phyloP scores from a whole-genome alignment of 2,113 vertebrate genomes.

The Xiphophorus hellerii region DNA sequence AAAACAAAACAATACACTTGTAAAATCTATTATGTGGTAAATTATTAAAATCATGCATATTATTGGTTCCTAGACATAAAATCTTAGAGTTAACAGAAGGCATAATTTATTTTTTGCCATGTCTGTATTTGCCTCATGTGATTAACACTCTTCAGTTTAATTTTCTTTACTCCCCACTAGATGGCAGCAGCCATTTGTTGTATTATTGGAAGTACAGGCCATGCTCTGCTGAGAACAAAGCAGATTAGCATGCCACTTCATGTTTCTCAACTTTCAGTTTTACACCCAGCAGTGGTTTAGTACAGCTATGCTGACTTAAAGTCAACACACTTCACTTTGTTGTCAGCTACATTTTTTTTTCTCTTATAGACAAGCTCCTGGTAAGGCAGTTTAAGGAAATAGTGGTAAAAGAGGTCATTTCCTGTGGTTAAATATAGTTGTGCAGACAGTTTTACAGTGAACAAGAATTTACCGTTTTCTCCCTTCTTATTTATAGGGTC shows the following conservation, averaged over 20 bases:
- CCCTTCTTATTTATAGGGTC: constrained; percentile 79
- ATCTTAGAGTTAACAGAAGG: too few species aligned
- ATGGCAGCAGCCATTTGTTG: constrained; percentile 58
- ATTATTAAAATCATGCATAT: too few species aligned
- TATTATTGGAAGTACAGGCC: neutral
- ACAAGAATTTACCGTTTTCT: neutral
- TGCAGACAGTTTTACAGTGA: neutral
- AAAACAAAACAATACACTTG: too few species aligned
- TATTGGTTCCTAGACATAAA: too few species aligned
- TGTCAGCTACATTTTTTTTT: neutral
- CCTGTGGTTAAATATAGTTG: neutral
- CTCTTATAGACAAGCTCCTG: neutral
- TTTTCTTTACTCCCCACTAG: constrained; percentile 59
- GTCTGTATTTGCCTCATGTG: neutral
- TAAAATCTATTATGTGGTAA: too few species aligned
- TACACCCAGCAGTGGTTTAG: neutral
- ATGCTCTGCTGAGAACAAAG: neutral
- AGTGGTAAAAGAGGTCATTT: neutral
- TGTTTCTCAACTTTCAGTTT: neutral
- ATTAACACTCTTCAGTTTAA: neutral
- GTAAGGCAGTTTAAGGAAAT: neutral
- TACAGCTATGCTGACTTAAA: neutral
- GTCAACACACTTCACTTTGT: neutral
- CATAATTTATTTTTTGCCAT: neutral
- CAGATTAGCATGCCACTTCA: neutral